phyloP scores from a whole-genome alignment of 2,797 vertebrate genomes.

The Steatocranus sp. region DNA sequence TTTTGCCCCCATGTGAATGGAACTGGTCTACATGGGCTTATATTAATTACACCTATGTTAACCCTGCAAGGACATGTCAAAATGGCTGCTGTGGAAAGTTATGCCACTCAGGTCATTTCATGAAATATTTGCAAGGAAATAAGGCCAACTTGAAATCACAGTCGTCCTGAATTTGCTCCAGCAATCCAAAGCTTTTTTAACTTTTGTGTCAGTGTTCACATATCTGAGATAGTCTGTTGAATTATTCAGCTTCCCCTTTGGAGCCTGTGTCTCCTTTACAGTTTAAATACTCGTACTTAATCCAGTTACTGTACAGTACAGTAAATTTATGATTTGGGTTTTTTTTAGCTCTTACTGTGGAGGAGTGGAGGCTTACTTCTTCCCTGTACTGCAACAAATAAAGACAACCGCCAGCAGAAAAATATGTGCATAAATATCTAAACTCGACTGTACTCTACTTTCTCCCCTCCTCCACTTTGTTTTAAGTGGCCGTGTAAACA shows the following conservation, averaged over 20 bases:
- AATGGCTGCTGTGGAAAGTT: neutral
- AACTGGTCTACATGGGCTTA: neutral
- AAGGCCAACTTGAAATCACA: neutral
- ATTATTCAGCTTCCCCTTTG: neutral
- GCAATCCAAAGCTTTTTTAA: neutral
- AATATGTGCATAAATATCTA: conserved; percentile 34
- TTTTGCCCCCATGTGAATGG: neutral
- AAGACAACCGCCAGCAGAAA: neutral
- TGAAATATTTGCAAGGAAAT: neutral
- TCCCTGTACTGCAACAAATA: neutral
- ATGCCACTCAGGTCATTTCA: neutral
- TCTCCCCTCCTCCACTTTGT: conserved; percentile 66
- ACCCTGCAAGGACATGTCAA: neutral
- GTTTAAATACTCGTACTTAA: neutral
- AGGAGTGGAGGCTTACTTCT: neutral
- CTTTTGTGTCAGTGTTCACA: neutral
- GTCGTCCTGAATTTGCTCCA: neutral
- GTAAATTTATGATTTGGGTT: neutral
- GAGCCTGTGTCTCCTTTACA: neutral
- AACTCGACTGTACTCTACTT: conserved; percentile 44
- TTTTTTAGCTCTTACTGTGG: neutral
- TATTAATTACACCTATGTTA: neutral
- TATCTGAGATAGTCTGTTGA: neutral
- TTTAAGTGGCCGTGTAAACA: conserved; percentile 51
- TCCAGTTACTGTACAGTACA: neutral